phyloP scores from a whole-genome alignment of 2,888 invertebrate genomes.

The Aphodius sticticus region DNA sequence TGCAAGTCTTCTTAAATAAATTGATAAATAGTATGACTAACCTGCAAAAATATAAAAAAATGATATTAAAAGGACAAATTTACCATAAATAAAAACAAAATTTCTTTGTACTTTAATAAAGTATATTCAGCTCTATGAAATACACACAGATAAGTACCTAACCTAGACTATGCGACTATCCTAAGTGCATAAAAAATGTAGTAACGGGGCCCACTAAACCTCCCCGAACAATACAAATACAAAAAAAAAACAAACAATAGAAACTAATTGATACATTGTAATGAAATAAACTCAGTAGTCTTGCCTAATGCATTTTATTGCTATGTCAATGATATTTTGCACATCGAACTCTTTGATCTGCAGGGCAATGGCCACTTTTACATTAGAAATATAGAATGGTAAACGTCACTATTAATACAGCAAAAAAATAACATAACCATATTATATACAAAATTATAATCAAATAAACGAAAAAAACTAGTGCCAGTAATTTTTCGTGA shows the following conservation, averaged over 20 bases:
- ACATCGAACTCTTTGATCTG: background rate
- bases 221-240: slow-evolving; percentile 25
- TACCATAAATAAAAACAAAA: slow-evolving; percentile 16
- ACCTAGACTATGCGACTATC: slow-evolving; percentile 29
- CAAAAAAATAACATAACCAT: background rate
- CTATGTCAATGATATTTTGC: slow-evolving; percentile 20
- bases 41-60: too few species aligned
- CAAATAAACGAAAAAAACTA: background rate
- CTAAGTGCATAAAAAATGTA: slow-evolving; percentile 36
- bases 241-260: slow-evolving; percentile 31
- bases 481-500: background rate
- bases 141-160: slow-evolving; percentile 35
- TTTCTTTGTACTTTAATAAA: slow-evolving; percentile 30
- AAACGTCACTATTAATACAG: background rate
- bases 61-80: too few species aligned
- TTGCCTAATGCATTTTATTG: slow-evolving; percentile 30
- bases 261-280: slow-evolving; percentile 15
- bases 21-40: background rate
- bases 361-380: background rate
- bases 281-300: slow-evolving; percentile 6
- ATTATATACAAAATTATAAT: background rate
- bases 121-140: slow-evolving; percentile 37
- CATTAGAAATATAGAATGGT: background rate
- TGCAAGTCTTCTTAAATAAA: too few species aligned
- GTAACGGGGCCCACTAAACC: slow-evolving; percentile 14